Evolutionary conservation across 2,113 vertebrate species (phyloP).

Genomic region (Craseonycteris thonglongyai): DNA sequence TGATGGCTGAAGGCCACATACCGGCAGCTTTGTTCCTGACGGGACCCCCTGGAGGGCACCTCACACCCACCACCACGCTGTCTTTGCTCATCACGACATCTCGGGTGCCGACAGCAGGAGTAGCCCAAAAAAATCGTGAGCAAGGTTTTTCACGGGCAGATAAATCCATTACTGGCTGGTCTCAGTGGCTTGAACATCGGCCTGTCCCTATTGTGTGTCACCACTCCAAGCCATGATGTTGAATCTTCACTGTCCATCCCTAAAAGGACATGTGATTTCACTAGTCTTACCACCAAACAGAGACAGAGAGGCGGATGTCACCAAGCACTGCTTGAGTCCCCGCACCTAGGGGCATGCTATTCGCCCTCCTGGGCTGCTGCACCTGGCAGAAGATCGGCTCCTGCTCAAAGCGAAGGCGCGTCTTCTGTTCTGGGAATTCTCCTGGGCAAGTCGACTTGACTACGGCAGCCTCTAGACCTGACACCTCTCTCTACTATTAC

Average conservation of each 20-base stretch:
- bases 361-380: background rate
- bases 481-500: background rate
- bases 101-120: rapidly evolving
- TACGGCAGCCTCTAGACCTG: background rate
- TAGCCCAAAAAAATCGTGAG: too few relatives aligned
- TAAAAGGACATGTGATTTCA: background rate
- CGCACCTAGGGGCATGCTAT: background rate
- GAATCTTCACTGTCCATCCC: background rate
- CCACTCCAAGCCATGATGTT: background rate
- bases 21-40: too few relatives aligned
- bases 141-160: background rate
- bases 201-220: background rate
- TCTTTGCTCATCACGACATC: background rate
- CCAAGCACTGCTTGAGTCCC: background rate
- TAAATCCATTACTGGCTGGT: background rate
- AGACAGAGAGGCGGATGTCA: background rate
- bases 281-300: background rate
- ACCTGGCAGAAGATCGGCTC: rapidly evolving
- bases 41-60: too few relatives aligned
- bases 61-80: background rate
- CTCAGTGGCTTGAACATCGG: background rate
- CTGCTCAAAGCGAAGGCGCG: background rate
- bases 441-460: background rate
- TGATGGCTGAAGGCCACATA: background rate
- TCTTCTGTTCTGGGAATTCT: background rate